Conservation (phyloP, 2,113 vertebrate genomes). For the Grus americana region DNA sequence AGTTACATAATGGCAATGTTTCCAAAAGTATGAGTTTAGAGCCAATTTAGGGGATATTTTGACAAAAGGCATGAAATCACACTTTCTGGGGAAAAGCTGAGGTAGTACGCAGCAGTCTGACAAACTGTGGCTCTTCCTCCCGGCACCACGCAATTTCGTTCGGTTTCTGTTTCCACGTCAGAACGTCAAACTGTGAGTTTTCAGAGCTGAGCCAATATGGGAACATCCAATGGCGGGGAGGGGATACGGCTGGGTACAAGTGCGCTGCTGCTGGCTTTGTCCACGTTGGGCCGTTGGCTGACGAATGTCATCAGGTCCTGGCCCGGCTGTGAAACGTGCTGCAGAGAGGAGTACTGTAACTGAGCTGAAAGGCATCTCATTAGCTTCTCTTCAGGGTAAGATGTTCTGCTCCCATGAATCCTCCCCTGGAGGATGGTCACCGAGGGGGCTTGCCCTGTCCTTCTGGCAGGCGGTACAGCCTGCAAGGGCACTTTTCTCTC, state of each 20-base stretch:
- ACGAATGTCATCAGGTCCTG: fast-evolving
- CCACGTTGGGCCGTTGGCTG: fast-evolving
- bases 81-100: neutral
- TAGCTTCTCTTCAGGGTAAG: neutral
- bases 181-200: neutral
- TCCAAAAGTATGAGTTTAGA: neutral
- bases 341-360: neutral
- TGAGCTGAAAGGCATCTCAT: neutral
- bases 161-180: neutral
- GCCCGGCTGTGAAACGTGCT: neutral
- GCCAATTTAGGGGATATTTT: neutral
- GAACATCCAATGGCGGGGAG: neutral
- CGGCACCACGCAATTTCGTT: neutral
- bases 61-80: neutral
- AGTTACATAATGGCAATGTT: neutral
- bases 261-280: neutral
- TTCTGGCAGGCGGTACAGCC: neutral
- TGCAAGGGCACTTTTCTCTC: neutral
- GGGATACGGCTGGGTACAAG: neutral
- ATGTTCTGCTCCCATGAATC: neutral
- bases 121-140: neutral
- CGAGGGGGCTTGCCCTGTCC: neutral
- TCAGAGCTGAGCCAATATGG: neutral
- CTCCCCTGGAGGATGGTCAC: fast-evolving
- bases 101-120: neutral